A percentile compares a stretch with the other conserved stretches of the same genome.
Conservation (phyloP, 1,140 invertebrate species). For the Heliconius hermathena region DNA sequence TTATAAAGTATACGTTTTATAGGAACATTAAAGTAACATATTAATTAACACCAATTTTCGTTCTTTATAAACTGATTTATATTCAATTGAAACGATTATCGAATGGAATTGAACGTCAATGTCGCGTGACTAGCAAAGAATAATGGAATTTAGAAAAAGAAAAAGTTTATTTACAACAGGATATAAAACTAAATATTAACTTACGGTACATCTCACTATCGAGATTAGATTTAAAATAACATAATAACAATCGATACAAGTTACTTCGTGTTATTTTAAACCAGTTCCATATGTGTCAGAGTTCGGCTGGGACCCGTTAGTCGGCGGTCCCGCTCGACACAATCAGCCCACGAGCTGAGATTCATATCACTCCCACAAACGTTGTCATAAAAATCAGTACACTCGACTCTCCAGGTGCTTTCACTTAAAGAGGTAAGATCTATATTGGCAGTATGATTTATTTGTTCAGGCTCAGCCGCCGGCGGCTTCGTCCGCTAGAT, state of each 20-base stretch:
- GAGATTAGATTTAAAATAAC: not conserved
- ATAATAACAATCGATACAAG: conserved; percentile 1
- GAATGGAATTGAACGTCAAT: conserved; percentile 18
- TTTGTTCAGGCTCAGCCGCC: not conserved
- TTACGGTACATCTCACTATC: not conserved
- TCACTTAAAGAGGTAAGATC: conserved; percentile 33
- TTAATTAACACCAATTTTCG: conserved; percentile 24
- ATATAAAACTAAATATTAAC: not conserved
- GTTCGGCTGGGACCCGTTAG: conserved; percentile 62
- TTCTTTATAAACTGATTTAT: conserved; percentile 13
- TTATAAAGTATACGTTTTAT: not conserved
- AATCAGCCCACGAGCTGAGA: conserved; percentile 46
- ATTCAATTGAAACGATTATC: conserved; percentile 20
- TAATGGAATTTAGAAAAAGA: not conserved
- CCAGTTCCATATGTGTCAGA: conserved; percentile 43
- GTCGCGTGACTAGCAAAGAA: conserved; percentile 10
- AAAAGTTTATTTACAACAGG: not conserved
- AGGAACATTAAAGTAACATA: conserved; percentile 17
- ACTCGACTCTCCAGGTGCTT: conserved; percentile 55
- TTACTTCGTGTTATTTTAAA: conserved; percentile 17
- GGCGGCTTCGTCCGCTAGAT: not conserved
- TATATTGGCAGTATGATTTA: conserved; percentile 34
- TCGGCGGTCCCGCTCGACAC: conserved; percentile 44
- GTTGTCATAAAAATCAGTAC: conserved; percentile 47
- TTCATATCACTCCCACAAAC: conserved; percentile 30